Evolutionary conservation across 2,797 vertebrate genomes (phyloP).

Genomic region (Oreochromis grahami): DNA sequence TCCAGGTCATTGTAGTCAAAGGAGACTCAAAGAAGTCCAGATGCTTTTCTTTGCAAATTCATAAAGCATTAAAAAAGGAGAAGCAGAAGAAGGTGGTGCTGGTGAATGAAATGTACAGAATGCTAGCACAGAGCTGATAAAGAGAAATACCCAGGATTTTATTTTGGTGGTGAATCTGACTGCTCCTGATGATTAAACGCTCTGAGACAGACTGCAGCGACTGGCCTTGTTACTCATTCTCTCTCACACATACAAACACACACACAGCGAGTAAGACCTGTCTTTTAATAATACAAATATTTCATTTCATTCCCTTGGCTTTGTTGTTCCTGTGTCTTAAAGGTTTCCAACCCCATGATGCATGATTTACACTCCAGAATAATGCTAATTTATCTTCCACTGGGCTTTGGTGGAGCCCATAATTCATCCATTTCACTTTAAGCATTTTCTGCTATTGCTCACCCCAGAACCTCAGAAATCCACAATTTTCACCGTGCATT

Average conservation of each 20-base stretch:
- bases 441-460: not conserved
- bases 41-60: too few relatives aligned
- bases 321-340: not conserved
- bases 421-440: not conserved
- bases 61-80: not conserved
- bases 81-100: not conserved
- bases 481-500: not conserved
- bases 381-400: rapidly evolving
- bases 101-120: conserved; percentile 47
- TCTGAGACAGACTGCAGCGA: conserved; percentile 53
- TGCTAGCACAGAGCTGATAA: not conserved
- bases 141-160: conserved; percentile 27
- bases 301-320: rapidly evolving
- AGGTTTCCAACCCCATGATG: not conserved
- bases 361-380: not conserved
- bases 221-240: conserved; percentile 32
- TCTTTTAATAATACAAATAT: not conserved
- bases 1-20: too few relatives aligned
- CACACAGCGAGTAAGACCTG: not conserved
- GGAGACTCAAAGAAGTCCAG: too few relatives aligned
- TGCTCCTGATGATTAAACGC: conserved; percentile 64
- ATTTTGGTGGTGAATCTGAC: conserved; percentile 50
- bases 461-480: not conserved
- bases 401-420: not conserved
- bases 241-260: not conserved